These are phyloP conservation scores for Drosophila bipectinata DNA, from an alignment of 1,140 invertebrate species.

Conservation along the genomic window DNA sequence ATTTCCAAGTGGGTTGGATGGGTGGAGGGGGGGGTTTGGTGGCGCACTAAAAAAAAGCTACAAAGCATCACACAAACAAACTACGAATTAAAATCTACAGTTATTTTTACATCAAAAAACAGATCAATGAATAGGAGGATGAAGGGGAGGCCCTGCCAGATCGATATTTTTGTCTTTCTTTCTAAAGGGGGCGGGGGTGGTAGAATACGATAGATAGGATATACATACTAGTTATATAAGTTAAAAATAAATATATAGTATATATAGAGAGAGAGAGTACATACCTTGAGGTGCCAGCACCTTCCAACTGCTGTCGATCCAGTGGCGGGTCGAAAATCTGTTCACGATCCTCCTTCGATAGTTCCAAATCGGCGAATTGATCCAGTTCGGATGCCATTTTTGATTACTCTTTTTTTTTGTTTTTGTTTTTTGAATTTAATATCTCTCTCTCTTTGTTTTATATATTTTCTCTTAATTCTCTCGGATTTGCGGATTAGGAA, in stretches of 20 bases:
- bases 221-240: not conserved
- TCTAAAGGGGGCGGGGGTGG: not conserved
- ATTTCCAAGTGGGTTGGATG: constrained; percentile 12
- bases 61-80: constrained; percentile 56
- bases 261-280: constrained; percentile 25
- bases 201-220: not conserved
- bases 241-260: not conserved
- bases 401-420: constrained; percentile 20
- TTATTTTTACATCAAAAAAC: constrained; percentile 21
- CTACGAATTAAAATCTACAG: constrained; percentile 46
- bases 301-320: constrained; percentile 83
- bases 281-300: constrained; percentile 84
- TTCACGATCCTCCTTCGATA: constrained; percentile 84
- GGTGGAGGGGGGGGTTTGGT: not conserved
- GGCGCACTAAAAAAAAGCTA: constrained; percentile 42
- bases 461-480: not conserved
- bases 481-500: not conserved
- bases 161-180: constrained; percentile 11
- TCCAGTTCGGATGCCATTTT: constrained; percentile 84
- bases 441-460: constrained; percentile 1
- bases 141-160: not conserved
- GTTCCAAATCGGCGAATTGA: constrained; percentile 84
- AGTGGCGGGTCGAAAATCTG: constrained; percentile 84
- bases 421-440: constrained; percentile 6
- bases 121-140: constrained; percentile 30